These are phyloP conservation scores for Andinoacara biseriatus DNA, from an alignment of 2,113 vertebrate species.

Conservation along the genomic window DNA sequence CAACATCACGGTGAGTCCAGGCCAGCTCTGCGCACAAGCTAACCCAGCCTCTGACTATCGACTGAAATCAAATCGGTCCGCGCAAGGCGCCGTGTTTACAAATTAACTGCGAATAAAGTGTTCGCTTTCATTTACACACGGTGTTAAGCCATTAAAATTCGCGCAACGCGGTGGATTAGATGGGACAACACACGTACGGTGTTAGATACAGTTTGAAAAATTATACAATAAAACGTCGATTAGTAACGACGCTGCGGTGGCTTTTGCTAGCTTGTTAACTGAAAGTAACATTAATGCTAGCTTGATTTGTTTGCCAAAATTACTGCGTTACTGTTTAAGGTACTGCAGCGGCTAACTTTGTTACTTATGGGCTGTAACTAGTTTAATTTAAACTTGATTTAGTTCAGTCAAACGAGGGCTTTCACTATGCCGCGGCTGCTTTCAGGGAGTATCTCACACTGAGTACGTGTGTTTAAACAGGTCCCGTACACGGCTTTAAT, in stretches of 20 bases:
- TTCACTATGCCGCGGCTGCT: neutral
- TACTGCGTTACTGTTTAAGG: constrained; percentile 54
- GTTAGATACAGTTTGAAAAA: constrained; percentile 27
- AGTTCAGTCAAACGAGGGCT: neutral
- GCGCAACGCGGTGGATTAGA: accelerated
- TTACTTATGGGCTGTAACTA: neutral
- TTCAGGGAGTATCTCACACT: neutral
- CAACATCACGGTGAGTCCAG: constrained; percentile 93
- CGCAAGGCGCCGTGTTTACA: constrained; percentile 56
- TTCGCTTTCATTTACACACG: neutral
- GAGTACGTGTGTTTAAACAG: neutral
- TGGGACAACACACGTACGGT: neutral
- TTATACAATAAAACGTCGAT: constrained; percentile 21
- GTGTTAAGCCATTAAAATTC: accelerated
- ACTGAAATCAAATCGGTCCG: constrained; percentile 50
- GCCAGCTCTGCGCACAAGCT: constrained; percentile 62
- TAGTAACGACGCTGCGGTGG: constrained; percentile 58
- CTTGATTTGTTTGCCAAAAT: constrained; percentile 58
- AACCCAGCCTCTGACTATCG: constrained; percentile 61
- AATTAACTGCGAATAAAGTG: constrained; percentile 14
- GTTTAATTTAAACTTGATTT: neutral
- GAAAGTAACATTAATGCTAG: constrained; percentile 67
- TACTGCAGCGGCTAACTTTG: constrained; percentile 36
- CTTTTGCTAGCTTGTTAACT: constrained; percentile 53
- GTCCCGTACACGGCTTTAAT: neutral